Evolutionary conservation across 2,888 invertebrate species (phyloP).

Genomic region (Cacoxenus indagator): DNA sequence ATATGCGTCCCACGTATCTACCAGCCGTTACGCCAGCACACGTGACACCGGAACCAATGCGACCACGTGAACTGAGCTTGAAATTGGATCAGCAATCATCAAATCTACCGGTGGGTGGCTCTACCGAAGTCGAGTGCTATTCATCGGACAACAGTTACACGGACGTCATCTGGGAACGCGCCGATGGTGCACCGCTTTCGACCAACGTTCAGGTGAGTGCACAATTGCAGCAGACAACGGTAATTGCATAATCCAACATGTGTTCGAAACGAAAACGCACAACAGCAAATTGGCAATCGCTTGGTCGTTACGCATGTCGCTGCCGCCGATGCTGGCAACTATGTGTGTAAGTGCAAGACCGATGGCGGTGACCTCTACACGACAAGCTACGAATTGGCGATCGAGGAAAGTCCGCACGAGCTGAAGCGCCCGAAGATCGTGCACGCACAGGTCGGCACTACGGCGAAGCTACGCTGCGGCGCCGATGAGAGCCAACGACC

Average conservation of each 20-base stretch:
- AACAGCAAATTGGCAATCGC: constrained; percentile 69
- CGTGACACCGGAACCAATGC: constrained; percentile 35
- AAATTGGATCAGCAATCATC: constrained; percentile 68
- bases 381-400: constrained; percentile 72
- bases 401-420: constrained; percentile 61
- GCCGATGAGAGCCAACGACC: constrained; percentile 51
- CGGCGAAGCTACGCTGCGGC: constrained; percentile 79
- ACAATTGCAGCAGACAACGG: not conserved
- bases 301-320: constrained; percentile 81
- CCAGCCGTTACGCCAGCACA: constrained; percentile 4
- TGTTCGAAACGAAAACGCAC: not conserved
- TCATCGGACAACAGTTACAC: constrained; percentile 65
- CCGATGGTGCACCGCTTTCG: constrained; percentile 65
- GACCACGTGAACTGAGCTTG: constrained; percentile 59
- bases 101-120: constrained; percentile 65
- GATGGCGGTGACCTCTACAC: constrained; percentile 72
- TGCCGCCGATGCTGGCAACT: constrained; percentile 86
- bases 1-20: constrained; percentile 29
- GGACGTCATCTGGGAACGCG: constrained; percentile 68
- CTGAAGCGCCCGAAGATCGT: constrained; percentile 66
- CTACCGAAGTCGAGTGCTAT: constrained; percentile 69
- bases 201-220: constrained; percentile 61
- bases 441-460: constrained; percentile 73
- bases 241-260: not conserved
- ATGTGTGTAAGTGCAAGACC: constrained; percentile 81